phyloP scores from a whole-genome alignment of 2,797 vertebrate species.

The Pangasius mekongensis region DNA sequence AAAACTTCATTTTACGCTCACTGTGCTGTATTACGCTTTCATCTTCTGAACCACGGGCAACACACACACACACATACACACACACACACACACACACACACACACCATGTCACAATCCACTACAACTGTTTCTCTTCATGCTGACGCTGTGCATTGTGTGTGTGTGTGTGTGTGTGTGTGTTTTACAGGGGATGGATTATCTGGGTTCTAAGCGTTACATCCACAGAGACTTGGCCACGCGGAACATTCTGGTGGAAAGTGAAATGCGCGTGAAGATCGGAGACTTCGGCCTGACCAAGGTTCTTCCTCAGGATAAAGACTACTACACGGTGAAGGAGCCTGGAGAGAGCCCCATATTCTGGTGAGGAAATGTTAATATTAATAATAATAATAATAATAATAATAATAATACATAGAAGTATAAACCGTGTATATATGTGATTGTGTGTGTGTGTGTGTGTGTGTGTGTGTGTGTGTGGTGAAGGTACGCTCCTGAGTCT shows the following conservation, averaged over 20 bases:
- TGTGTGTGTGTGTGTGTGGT: constrained; percentile 52
- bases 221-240: constrained; percentile 94
- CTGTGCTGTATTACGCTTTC: background rate
- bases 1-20: background rate
- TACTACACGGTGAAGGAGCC: constrained; percentile 97
- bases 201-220: constrained; percentile 91
- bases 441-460: no score
- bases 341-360: constrained; percentile 98
- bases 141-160: background rate
- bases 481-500: constrained; percentile 96
- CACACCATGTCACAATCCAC: background rate
- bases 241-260: constrained; percentile 98
- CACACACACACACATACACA: background rate
- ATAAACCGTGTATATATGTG: background rate
- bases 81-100: background rate
- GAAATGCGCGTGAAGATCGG: constrained; percentile 97
- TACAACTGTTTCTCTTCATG: background rate
- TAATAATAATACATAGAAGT: background rate
- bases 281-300: constrained; percentile 96
- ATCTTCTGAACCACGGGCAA: background rate
- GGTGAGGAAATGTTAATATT: constrained; percentile 76
- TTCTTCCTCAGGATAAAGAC: constrained; percentile 96
- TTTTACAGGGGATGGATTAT: constrained; percentile 93
- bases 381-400: background rate
- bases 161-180: constrained; percentile 34